phyloP scores from a whole-genome alignment of 1,140 invertebrate genomes.

The Brachionus rubens region DNA sequence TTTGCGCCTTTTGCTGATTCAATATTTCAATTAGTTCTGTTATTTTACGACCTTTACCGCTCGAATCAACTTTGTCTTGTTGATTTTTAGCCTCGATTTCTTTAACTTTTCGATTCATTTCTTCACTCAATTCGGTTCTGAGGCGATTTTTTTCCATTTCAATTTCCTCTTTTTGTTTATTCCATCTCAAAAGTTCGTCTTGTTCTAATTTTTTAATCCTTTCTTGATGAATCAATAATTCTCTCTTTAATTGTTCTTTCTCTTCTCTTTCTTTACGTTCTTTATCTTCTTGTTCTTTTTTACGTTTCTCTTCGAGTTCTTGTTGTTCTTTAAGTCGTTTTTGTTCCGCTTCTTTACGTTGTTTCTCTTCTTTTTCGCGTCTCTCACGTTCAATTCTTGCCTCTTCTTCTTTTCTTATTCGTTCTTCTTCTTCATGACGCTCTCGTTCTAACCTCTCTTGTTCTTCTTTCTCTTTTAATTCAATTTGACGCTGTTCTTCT shows the following conservation, averaged over 20 bases:
- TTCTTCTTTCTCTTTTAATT: neutral
- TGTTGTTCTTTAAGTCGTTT: neutral
- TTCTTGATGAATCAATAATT: slow-evolving; percentile 1
- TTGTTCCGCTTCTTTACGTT: neutral
- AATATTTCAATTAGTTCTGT: neutral
- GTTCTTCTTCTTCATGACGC: neutral
- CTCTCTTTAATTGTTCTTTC: neutral
- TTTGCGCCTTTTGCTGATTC: neutral
- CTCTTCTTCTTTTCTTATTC: neutral
- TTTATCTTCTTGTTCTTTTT: neutral
- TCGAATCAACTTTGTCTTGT: neutral
- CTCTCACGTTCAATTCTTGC: neutral
- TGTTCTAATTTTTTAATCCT: slow-evolving; percentile 12
- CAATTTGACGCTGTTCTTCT: neutral
- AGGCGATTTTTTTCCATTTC: neutral
- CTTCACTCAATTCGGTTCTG: neutral
- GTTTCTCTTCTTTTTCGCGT: neutral
- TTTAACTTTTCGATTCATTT: slow-evolving; percentile 5
- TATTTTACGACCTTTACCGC: slow-evolving; percentile 3
- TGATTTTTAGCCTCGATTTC: slow-evolving; percentile 1
- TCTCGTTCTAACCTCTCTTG: neutral
- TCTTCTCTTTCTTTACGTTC: slow-evolving; percentile 5
- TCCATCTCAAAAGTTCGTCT: neutral
- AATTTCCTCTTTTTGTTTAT: slow-evolving; percentile 23
- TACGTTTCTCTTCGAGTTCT: neutral